Percentiles rank a stretch among this genome's conserved stretches.
These are phyloP conservation scores for Pyrochroa serraticornis DNA, from an alignment of 2,888 invertebrate genomes.

Conservation along the genomic window DNA sequence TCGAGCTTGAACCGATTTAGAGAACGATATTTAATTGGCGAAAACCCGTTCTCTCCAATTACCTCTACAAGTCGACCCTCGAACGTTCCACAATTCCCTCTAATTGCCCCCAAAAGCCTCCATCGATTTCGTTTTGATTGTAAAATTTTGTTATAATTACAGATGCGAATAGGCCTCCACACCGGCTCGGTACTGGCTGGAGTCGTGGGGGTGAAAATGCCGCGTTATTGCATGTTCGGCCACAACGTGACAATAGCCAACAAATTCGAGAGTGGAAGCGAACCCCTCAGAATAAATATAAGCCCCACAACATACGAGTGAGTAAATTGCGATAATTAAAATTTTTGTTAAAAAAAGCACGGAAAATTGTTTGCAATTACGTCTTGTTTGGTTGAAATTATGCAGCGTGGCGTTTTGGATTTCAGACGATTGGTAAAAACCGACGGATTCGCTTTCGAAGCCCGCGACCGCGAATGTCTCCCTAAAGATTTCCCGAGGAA, in stretches of 20 bases:
- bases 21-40: no score
- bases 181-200: slow-evolving; percentile 93
- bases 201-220: slow-evolving; percentile 92
- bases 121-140: background rate
- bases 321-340: slow-evolving; percentile 55
- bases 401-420: slow-evolving; percentile 25
- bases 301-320: slow-evolving; percentile 93
- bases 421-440: slow-evolving; percentile 76
- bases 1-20: no score
- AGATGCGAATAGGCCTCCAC: slow-evolving; percentile 96
- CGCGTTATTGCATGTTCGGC: slow-evolving; percentile 92
- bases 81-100: no score
- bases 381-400: background rate
- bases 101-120: no score
- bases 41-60: no score
- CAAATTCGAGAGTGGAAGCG: slow-evolving; percentile 94
- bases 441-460: slow-evolving; percentile 78
- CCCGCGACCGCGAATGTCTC: slow-evolving; percentile 76
- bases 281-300: slow-evolving; percentile 87
- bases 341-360: background rate
- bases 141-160: slow-evolving; percentile 36
- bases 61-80: no score
- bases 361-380: background rate
- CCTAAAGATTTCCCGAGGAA: slow-evolving; percentile 84
- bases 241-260: slow-evolving; percentile 95